Conservation (phyloP, 2,888 invertebrate species). For the Agrochola litura region DNA sequence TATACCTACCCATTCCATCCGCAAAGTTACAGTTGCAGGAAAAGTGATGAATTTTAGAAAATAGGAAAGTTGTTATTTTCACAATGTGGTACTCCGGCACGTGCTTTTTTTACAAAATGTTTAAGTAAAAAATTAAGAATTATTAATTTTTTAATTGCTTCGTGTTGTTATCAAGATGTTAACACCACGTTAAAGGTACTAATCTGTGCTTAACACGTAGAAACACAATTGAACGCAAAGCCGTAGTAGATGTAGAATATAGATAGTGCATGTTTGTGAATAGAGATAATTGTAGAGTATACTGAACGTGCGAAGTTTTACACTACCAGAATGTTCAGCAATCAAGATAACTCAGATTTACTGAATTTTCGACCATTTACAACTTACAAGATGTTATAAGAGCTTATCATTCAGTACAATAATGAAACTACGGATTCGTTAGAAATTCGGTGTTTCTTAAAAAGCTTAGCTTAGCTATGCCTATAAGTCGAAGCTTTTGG, state of each 20-base stretch:
- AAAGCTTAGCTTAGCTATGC: background rate
- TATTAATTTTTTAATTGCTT: background rate
- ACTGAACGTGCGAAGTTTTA: conserved; percentile 14
- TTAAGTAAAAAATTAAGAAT: too few relatives aligned
- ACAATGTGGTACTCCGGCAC: background rate
- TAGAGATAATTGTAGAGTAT: background rate
- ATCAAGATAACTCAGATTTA: background rate
- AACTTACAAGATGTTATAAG: background rate
- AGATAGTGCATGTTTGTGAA: conserved; percentile 40
- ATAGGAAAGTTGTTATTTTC: background rate
- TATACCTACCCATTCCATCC: background rate
- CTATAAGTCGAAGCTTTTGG: background rate
- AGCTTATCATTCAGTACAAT: background rate
- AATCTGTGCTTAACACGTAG: conserved; percentile 8
- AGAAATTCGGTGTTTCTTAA: background rate
- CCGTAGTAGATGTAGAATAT: conserved; percentile 8
- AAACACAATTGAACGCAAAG: conserved; percentile 29
- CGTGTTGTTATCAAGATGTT: background rate
- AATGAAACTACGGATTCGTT: background rate
- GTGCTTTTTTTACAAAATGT: background rate
- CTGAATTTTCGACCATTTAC: background rate
- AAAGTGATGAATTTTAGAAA: background rate
- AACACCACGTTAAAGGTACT: background rate
- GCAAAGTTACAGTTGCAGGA: background rate
- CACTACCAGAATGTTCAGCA: conserved; percentile 1